Conservation (phyloP, 2,888 invertebrate genomes). For the Cancer borealis region DNA sequence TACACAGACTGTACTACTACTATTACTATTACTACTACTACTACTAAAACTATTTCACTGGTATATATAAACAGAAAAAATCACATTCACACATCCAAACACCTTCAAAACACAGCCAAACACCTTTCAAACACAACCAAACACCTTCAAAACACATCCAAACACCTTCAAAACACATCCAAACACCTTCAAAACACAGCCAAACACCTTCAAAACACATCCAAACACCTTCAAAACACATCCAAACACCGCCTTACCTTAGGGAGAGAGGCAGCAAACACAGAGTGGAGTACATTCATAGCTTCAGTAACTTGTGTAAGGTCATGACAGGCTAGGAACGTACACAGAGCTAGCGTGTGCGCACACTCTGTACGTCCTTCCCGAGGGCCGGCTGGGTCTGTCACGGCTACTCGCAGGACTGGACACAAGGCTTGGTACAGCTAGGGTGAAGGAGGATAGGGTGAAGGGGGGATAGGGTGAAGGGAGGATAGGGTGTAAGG, state of each 20-base stretch:
- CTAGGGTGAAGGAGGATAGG: constrained; percentile 79
- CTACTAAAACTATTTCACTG: no score
- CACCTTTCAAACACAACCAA: no score
- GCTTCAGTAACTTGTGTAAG: constrained; percentile 66
- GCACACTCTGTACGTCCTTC: constrained; percentile 69
- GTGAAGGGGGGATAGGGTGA: neutral
- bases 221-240: neutral
- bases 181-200: no score
- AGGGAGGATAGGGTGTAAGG: neutral
- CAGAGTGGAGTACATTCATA: constrained; percentile 71
- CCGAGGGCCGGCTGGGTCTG: constrained; percentile 86
- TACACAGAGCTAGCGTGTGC: constrained; percentile 57
- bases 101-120: no score
- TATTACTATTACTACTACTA: no score
- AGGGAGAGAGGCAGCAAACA: constrained; percentile 71
- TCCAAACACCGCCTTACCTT: constrained; percentile 54
- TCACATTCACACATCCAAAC: no score
- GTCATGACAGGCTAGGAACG: constrained; percentile 72
- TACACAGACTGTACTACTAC: no score
- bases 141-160: neutral
- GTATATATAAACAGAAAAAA: no score
- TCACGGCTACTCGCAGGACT: constrained; percentile 86
- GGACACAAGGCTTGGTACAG: constrained; percentile 87
- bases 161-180: neutral
- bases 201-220: no score